phyloP scores from a whole-genome alignment of 2,888 invertebrate species.

The Ashinkailepas kermadecensis region DNA sequence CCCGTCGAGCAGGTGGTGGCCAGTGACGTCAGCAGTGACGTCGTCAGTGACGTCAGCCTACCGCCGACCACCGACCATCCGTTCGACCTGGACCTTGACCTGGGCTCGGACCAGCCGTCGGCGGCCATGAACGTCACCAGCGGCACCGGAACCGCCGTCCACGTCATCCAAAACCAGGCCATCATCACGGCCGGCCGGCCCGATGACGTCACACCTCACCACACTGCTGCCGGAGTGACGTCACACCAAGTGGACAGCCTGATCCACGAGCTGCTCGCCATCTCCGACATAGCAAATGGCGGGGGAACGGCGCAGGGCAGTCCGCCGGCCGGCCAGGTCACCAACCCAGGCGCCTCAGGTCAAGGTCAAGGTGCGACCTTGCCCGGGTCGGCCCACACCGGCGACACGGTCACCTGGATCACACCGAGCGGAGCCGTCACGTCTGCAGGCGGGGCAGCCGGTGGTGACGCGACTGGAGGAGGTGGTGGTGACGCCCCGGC shows the following conservation, averaged over 20 bases:
- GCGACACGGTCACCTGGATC: background rate
- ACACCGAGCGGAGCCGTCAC: background rate
- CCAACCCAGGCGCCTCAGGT: background rate
- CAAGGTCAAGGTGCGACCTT: background rate
- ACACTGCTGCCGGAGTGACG: no score
- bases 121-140: slow-evolving; percentile 1
- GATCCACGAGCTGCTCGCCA: no score
- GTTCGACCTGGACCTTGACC: background rate
- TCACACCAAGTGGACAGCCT: no score
- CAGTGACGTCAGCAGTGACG: background rate
- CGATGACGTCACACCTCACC: no score
- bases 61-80: background rate
- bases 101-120: background rate
- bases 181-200: background rate
- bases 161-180: background rate
- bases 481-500: no score
- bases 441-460: background rate
- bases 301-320: no score
- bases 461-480: no score
- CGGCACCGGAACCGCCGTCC: background rate
- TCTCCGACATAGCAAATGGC: no score
- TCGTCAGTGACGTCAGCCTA: background rate
- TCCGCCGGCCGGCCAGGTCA: no score
- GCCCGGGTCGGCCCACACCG: no score
- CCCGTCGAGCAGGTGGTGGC: background rate